These are phyloP conservation scores for Xiphophorus hellerii DNA, from an alignment of 2,113 vertebrate genomes.

Conservation along the genomic window DNA sequence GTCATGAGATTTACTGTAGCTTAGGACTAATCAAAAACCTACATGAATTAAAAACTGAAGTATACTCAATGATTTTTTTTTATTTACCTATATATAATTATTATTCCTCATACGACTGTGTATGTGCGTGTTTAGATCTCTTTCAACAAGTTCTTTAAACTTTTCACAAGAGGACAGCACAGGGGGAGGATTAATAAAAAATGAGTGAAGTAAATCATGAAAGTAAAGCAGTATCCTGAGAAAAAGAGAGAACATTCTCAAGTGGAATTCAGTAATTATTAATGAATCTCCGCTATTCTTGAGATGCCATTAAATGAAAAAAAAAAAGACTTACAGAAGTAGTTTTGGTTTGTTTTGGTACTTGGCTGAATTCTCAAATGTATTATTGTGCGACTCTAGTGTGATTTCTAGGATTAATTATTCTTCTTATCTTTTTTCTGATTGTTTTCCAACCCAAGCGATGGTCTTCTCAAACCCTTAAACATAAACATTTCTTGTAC, in stretches of 20 bases:
- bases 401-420: neutral
- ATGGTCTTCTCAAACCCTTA: neutral
- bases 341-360: neutral
- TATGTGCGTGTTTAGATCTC: neutral
- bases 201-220: neutral
- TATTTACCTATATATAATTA: neutral
- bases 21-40: neutral
- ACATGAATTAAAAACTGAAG: neutral
- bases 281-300: neutral
- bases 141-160: neutral
- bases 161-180: neutral
- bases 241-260: neutral
- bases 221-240: neutral
- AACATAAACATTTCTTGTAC: too few relatives aligned
- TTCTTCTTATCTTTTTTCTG: too few relatives aligned
- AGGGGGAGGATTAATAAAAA: neutral
- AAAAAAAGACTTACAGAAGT: neutral
- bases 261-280: neutral
- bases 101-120: neutral
- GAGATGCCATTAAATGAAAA: neutral
- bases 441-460: too few relatives aligned
- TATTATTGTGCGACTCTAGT: neutral
- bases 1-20: neutral
- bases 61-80: neutral
- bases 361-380: too few relatives aligned